Conservation (phyloP, 2,797 vertebrate genomes). For the Paguma larvata region DNA sequence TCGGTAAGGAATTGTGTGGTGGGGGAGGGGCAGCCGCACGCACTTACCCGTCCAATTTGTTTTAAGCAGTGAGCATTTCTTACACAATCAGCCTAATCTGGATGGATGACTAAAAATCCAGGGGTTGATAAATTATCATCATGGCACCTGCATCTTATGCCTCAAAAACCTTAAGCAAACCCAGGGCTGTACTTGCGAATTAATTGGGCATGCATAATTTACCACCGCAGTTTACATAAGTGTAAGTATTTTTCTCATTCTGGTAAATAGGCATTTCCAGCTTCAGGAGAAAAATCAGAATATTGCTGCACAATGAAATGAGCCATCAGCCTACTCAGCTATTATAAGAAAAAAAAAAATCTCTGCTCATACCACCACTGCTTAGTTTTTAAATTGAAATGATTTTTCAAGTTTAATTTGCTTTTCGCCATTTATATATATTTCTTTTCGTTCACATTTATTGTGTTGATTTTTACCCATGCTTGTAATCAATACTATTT, state of each 20-base stretch:
- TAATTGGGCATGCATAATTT: slow-evolving; percentile 80
- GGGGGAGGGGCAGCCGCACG: not conserved
- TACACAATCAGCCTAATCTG: slow-evolving; percentile 61
- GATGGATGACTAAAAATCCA: slow-evolving; percentile 65
- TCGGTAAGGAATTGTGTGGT: not conserved
- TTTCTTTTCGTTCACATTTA: slow-evolving; percentile 60
- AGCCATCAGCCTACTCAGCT: slow-evolving; percentile 65
- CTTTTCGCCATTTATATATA: slow-evolving; percentile 53
- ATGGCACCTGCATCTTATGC: slow-evolving; percentile 50
- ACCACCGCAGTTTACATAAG: slow-evolving; percentile 77
- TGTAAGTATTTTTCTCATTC: slow-evolving; percentile 82
- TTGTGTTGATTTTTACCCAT: slow-evolving; percentile 69
- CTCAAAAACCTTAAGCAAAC: slow-evolving; percentile 70
- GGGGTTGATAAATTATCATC: slow-evolving; percentile 71
- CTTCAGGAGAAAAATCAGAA: slow-evolving; percentile 75
- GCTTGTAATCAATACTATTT: slow-evolving; percentile 39
- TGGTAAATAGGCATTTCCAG: slow-evolving; percentile 76
- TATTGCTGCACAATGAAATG: slow-evolving; percentile 71
- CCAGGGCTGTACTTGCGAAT: slow-evolving; percentile 63
- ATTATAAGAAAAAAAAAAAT: slow-evolving; percentile 41
- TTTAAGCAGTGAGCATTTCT: slow-evolving; percentile 64
- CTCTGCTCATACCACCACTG: slow-evolving; percentile 1
- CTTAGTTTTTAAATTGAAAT: slow-evolving; percentile 75
- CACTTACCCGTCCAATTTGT: slow-evolving; percentile 31
- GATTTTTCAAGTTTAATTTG: slow-evolving; percentile 79